Evolutionary conservation across 1,140 invertebrate species (phyloP).

Genomic region (Drosophila azteca): DNA sequence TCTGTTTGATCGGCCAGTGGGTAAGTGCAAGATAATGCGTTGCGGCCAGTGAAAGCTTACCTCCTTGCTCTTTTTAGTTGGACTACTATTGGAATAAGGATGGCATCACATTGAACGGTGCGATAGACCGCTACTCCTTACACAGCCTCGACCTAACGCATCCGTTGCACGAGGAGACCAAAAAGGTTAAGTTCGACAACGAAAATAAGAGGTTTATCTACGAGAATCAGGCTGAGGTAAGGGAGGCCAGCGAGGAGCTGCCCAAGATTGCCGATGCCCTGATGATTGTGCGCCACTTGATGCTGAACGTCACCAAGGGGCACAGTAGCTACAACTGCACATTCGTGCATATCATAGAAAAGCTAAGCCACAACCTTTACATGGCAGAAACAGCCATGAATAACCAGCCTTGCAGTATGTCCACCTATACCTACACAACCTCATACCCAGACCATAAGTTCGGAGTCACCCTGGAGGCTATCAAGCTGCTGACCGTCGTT

Average conservation of each 20-base stretch:
- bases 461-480: slow-evolving; percentile 22
- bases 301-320: neutral
- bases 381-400: slow-evolving; percentile 4
- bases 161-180: slow-evolving; percentile 23
- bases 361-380: slow-evolving; percentile 25
- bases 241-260: slow-evolving; percentile 14
- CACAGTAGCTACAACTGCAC: neutral
- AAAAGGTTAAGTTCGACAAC: neutral
- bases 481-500: slow-evolving; percentile 33
- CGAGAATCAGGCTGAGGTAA: neutral
- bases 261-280: slow-evolving; percentile 26
- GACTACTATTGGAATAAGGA: no score
- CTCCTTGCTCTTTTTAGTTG: neutral
- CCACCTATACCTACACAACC: neutral
- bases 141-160: slow-evolving; percentile 18
- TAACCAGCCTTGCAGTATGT: neutral
- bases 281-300: slow-evolving; percentile 11
- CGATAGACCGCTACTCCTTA: rapidly evolving
- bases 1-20: slow-evolving; percentile 27
- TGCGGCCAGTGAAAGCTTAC: neutral
- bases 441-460: neutral
- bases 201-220: neutral
- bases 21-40: slow-evolving; percentile 18
- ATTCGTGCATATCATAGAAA: slow-evolving; percentile 8
- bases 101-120: neutral